Percentiles rank a stretch among this genome's conserved stretches.
These are phyloP conservation scores for Drosophila formosana DNA, from an alignment of 2,888 invertebrate genomes.

Conservation along the genomic window DNA sequence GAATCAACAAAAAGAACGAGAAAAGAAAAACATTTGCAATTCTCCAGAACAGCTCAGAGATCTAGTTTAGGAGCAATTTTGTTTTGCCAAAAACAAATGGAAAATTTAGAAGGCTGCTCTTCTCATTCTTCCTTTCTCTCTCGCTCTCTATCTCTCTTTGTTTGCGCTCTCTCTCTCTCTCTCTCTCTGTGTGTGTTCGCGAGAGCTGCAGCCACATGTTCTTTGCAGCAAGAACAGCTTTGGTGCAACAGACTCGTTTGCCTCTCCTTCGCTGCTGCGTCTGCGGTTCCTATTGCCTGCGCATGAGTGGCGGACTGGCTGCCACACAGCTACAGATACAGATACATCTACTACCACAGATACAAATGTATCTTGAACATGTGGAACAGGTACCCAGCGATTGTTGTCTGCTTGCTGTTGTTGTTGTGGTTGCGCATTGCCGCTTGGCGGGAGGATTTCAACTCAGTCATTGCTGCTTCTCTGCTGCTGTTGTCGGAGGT, in stretches of 20 bases:
- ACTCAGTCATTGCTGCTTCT: constrained; percentile 5
- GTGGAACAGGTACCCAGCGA: constrained; percentile 48
- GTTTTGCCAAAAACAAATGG: not conserved
- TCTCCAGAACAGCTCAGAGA: not conserved
- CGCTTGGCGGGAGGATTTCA: constrained; percentile 30
- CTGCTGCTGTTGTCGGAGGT: constrained; percentile 15
- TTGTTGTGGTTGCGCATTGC: constrained; percentile 28
- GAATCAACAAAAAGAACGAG: not conserved
- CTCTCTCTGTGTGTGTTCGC: not conserved
- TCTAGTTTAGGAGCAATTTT: too few species aligned
- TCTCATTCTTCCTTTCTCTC: not conserved
- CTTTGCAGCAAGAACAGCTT: constrained; percentile 4
- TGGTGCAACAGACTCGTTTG: constrained; percentile 2
- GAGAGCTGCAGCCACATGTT: constrained; percentile 25
- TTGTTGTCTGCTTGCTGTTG: constrained; percentile 17
- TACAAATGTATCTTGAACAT: constrained; percentile 13
- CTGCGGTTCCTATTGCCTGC: constrained; percentile 55
- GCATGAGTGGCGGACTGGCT: constrained; percentile 63
- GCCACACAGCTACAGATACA: constrained; percentile 14
- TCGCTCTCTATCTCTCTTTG: not conserved
- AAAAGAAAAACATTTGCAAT: not conserved
- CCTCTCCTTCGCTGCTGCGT: constrained; percentile 6
- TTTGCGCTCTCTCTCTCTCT: not conserved
- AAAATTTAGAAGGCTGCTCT: not conserved
- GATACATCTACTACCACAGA: not conserved